Percentiles rank a stretch among this genome's conserved stretches.
Evolutionary conservation across 2,113 vertebrate species (phyloP).

Genomic region (Solenodon paradoxus): DNA sequence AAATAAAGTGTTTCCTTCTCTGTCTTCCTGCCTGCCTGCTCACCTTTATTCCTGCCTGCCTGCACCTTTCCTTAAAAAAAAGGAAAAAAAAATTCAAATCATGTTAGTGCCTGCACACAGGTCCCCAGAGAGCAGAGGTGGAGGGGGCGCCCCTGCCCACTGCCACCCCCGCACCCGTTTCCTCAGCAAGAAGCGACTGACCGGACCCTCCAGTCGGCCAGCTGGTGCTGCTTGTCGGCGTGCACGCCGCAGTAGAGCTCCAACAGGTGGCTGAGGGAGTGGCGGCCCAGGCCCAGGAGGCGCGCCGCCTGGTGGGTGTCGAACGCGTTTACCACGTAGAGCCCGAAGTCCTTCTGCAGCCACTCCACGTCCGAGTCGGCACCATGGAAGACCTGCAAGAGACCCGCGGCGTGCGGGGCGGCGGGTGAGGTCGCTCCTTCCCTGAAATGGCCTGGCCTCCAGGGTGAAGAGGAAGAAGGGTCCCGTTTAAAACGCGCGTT

Average conservation of each 20-base stretch:
- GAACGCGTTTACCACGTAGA: conserved; percentile 96
- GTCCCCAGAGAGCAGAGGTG: fast-evolving
- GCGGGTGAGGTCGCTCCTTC: no score
- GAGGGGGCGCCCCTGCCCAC: no score
- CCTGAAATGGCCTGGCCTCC: no score
- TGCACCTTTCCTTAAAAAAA: no score
- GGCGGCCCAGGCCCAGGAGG: conserved; percentile 90
- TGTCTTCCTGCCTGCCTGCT: background rate
- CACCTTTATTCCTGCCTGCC: no score
- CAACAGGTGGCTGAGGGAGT: conserved; percentile 94
- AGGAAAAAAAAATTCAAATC: no score
- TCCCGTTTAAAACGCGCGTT: background rate
- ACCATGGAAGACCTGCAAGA: conserved; percentile 92
- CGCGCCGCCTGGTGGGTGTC: conserved; percentile 97
- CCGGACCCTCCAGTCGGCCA: conserved; percentile 98
- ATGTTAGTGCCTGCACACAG: fast-evolving
- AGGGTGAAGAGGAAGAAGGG: background rate
- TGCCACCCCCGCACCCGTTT: no score
- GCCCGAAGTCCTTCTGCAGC: conserved; percentile 96
- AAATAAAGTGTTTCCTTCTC: no score
- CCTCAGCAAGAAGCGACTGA: conserved; percentile 69
- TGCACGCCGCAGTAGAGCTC: conserved; percentile 89
- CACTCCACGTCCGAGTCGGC: conserved; percentile 97
- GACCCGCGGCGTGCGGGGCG: no score
- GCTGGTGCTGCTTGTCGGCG: conserved; percentile 95